Evolutionary conservation across 2,113 vertebrate species (phyloP), one percentile per base, ranked within the genome.

Genomic region (Salminus brasiliensis): DNA sequence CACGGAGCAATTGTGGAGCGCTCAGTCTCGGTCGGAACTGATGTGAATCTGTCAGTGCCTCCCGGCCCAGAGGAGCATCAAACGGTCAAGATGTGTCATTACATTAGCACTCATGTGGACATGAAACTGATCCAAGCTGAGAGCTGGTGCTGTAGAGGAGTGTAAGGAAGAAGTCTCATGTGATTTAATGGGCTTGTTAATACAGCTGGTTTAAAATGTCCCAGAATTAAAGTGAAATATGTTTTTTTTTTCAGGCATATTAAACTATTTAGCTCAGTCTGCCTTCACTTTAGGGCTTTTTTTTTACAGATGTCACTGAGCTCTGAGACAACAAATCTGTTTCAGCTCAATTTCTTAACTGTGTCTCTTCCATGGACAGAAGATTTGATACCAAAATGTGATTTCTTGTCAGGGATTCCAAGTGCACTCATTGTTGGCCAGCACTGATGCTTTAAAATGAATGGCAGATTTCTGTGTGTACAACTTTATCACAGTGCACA

Each of bases 261-360:
- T 13, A 45, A 57, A 66, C 23, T 68, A 25, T 55, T 77, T 55
- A 5, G 29, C 52, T 55, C 52, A 67, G 41, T 76, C 62, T 53
- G 62, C 15, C 12, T 39, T 55, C 18, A 45, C 60, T 76, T 67
- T 41, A 39, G 62, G 23, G 74, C 57, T 39, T 21, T 9, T 57
- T 68, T 41, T 23, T n/a, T n/a, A 41, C 49, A 27, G 10, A 76
- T 29, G 62, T 55, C 62, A 41, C 13, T 39, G n/a, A 53, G 47
- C 16, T 53, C 8, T 66, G 32, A 10, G 1, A 34, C 32, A 34
- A 10, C 60, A 18, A 23, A 66, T 36, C n/a, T 36, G 62, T 66
- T 39, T 66, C 27, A 47, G 15, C 47, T 53, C 45, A 76, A 13
- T 41, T 49, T 55, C n/a, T 66, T 23, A 23, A 7, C 73, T 11